These are phyloP conservation scores for Drosophila cyrtoloma DNA, from an alignment of 2,888 invertebrate genomes.

Conservation along the genomic window DNA sequence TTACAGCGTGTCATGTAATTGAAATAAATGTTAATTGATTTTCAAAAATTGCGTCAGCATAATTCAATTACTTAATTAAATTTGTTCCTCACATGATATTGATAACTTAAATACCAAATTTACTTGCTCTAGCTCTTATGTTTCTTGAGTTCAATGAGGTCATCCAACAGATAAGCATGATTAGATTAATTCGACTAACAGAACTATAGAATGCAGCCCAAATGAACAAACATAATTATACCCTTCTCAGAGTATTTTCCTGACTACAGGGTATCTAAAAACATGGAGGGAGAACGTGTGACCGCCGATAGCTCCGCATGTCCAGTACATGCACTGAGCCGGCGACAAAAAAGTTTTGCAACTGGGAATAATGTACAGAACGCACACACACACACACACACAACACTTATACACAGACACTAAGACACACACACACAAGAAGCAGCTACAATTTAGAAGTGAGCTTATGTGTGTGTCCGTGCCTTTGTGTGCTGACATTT, in stretches of 20 bases:
- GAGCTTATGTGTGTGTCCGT: constrained; percentile 17
- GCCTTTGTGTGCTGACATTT: constrained; percentile 67
- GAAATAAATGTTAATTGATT: background rate
- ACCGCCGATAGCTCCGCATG: constrained; percentile 45
- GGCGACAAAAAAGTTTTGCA: constrained; percentile 51
- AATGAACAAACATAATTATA: background rate
- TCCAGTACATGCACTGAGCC: constrained; percentile 43
- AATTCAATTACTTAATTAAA: background rate
- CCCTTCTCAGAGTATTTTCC: background rate
- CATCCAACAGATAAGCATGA: background rate
- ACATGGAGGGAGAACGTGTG: constrained; percentile 43
- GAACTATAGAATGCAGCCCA: background rate
- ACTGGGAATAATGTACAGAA: constrained; percentile 42
- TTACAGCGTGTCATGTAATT: background rate
- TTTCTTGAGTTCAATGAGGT: background rate
- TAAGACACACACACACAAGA: background rate
- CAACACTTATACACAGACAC: background rate
- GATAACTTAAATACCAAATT: background rate
- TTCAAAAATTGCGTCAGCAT: background rate
- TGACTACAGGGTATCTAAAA: constrained; percentile 22
- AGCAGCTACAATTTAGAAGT: constrained; percentile 39
- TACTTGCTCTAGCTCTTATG: no score
- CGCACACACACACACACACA: constrained; percentile 14
- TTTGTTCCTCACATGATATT: background rate
- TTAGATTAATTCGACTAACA: background rate